These are phyloP conservation scores for Helicoverpa zea DNA, from an alignment of 1,140 invertebrate genomes.

Conservation along the genomic window DNA sequence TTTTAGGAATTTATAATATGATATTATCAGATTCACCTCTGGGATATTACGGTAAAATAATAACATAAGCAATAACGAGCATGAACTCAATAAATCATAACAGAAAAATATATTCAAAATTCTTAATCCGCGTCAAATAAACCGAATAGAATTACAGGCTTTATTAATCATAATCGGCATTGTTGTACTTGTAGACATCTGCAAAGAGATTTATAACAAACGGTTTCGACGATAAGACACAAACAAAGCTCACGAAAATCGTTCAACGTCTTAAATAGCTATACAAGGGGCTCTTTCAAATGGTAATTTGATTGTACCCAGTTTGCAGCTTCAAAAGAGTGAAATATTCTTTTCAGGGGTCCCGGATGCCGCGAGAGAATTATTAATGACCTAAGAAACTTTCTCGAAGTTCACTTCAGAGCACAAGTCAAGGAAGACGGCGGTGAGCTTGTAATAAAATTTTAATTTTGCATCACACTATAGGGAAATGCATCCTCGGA, in stretches of 20 bases:
- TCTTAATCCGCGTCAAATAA: background rate
- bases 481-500: constrained; percentile 32
- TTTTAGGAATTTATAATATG: too few relatives aligned
- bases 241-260: constrained; percentile 69
- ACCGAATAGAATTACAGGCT: background rate
- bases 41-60: too few relatives aligned
- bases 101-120: too few relatives aligned
- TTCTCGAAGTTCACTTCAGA: constrained; percentile 61
- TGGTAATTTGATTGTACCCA: constrained; percentile 84
- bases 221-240: constrained; percentile 50
- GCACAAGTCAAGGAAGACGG: constrained; percentile 53
- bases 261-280: constrained; percentile 75
- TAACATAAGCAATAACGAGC: too few relatives aligned
- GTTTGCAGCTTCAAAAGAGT: constrained; percentile 81
- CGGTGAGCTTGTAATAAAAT: constrained; percentile 36
- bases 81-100: too few relatives aligned
- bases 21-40: too few relatives aligned
- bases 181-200: constrained; percentile 25
- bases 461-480: constrained; percentile 37
- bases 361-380: constrained; percentile 72
- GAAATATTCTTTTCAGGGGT: constrained; percentile 81
- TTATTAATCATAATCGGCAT: constrained; percentile 14
- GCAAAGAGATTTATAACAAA: constrained; percentile 50
- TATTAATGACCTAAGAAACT: constrained; percentile 78
- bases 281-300: constrained; percentile 74